phyloP scores from a whole-genome alignment of 2,888 invertebrate genomes.

The Agrilus biguttatus region DNA sequence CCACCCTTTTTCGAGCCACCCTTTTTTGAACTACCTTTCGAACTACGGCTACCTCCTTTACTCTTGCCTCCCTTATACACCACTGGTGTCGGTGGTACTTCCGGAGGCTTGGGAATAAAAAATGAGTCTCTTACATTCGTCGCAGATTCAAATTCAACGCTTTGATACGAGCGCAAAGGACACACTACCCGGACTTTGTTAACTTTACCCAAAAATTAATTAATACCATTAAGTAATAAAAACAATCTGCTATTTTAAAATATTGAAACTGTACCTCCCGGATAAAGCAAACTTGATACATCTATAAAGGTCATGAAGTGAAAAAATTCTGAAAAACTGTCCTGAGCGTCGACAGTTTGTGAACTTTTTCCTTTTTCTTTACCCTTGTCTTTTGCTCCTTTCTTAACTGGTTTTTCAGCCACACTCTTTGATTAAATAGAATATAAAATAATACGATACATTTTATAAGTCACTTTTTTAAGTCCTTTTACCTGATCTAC shows the following conservation, averaged over 20 bases:
- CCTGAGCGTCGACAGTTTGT: constrained; percentile 4
- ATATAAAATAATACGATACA: too few species aligned
- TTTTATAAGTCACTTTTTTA: too few species aligned
- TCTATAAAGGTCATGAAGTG: constrained; percentile 27
- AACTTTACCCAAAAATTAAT: constrained; percentile 12
- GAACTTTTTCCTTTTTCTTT: constrained; percentile 5
- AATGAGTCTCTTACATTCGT: constrained; percentile 22
- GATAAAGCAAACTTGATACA: constrained; percentile 24
- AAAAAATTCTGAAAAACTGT: constrained; percentile 12
- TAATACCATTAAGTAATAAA: neutral
- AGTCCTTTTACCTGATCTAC: neutral
- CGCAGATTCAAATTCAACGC: constrained; percentile 18
- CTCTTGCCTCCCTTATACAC: constrained; percentile 1
- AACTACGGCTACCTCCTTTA: constrained; percentile 3
- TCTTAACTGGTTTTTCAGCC: constrained; percentile 5
- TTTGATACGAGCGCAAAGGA: constrained; percentile 21
- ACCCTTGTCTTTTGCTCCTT: constrained; percentile 4
- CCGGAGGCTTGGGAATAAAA: constrained; percentile 19
- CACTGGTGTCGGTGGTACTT: constrained; percentile 1
- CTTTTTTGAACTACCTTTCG: constrained; percentile 7
- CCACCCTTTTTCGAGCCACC: constrained; percentile 6
- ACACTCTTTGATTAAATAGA: neutral
- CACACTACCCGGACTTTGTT: constrained; percentile 19
- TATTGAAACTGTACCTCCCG: constrained; percentile 17
- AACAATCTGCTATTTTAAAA: neutral